Conservation (phyloP, 2,113 vertebrate genomes). For the Clarias macrocephalus region DNA sequence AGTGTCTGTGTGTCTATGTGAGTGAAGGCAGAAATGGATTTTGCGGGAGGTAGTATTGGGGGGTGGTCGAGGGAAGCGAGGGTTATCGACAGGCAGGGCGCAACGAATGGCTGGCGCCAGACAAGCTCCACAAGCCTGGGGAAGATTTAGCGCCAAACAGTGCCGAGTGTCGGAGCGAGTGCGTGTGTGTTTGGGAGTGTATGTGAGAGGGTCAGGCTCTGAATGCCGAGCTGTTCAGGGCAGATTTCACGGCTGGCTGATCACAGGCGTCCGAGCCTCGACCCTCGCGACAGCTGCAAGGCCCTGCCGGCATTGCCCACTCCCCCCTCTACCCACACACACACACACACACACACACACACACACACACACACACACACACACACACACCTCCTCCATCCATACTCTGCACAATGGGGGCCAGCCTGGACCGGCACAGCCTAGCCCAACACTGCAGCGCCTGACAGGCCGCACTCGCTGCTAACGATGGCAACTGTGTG, state of each 20-base stretch:
- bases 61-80: slow-evolving; percentile 42
- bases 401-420: slow-evolving; percentile 70
- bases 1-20: slow-evolving; percentile 2
- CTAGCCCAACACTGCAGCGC: slow-evolving; percentile 70
- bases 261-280: slow-evolving; percentile 80
- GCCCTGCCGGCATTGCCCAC: slow-evolving; percentile 70
- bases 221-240: slow-evolving; percentile 75
- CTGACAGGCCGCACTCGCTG: slow-evolving; percentile 77
- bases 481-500: slow-evolving; percentile 80
- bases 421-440: slow-evolving; percentile 51
- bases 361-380: slow-evolving; percentile 28
- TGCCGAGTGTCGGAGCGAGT: slow-evolving; percentile 50
- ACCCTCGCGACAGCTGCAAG: slow-evolving; percentile 82
- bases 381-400: slow-evolving; percentile 39
- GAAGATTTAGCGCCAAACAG: slow-evolving; percentile 79
- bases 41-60: slow-evolving; percentile 10
- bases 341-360: slow-evolving; percentile 30
- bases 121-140: slow-evolving; percentile 74
- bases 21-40: slow-evolving; percentile 16
- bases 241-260: slow-evolving; percentile 69
- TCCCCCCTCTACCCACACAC: slow-evolving; percentile 31
- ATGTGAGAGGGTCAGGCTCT: slow-evolving; percentile 75
- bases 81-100: slow-evolving; percentile 56
- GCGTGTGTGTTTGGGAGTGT: slow-evolving; percentile 66
- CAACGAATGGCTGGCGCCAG: slow-evolving; percentile 78